phyloP scores from a whole-genome alignment of 2,888 invertebrate species.

The Drosophila flavopinicola region DNA sequence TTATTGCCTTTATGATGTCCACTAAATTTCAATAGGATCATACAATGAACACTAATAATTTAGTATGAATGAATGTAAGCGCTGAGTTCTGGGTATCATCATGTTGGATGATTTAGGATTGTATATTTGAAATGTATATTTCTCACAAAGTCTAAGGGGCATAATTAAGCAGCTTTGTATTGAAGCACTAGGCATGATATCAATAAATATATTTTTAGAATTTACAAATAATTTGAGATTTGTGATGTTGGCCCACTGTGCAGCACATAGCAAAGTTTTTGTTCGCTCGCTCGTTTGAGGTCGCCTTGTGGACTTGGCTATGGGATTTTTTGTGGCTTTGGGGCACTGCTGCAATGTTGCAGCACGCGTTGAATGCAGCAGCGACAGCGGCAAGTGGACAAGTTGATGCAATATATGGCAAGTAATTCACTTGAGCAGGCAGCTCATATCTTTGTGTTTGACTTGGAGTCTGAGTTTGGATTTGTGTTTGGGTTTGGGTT shows the following conservation, averaged over 20 bases:
- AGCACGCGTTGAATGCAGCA: constrained; percentile 31
- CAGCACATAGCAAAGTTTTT: constrained; percentile 22
- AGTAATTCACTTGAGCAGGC: constrained; percentile 54
- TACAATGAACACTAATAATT: no score
- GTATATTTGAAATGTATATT: no score
- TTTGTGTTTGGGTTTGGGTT: constrained; percentile 9
- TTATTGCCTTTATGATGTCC: no score
- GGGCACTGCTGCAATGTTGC: constrained; percentile 1
- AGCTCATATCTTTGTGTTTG: constrained; percentile 11
- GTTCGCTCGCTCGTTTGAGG: constrained; percentile 31
- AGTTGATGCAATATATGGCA: constrained; percentile 54
- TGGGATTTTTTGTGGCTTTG: constrained; percentile 26
- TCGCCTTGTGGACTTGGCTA: constrained; percentile 45
- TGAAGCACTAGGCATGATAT: not conserved
- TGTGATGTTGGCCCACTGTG: constrained; percentile 26
- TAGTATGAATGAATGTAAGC: no score
- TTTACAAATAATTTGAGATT: no score
- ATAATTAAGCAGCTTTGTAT: no score
- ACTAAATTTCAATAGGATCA: no score
- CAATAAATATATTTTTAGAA: no score
- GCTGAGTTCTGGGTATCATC: no score
- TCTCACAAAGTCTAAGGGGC: no score
- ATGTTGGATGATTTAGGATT: no score
- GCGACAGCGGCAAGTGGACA: constrained; percentile 11
- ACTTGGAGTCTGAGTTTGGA: constrained; percentile 1